Conservation (phyloP, 2,797 vertebrate species). For the Chaenodraco wilsoni region DNA sequence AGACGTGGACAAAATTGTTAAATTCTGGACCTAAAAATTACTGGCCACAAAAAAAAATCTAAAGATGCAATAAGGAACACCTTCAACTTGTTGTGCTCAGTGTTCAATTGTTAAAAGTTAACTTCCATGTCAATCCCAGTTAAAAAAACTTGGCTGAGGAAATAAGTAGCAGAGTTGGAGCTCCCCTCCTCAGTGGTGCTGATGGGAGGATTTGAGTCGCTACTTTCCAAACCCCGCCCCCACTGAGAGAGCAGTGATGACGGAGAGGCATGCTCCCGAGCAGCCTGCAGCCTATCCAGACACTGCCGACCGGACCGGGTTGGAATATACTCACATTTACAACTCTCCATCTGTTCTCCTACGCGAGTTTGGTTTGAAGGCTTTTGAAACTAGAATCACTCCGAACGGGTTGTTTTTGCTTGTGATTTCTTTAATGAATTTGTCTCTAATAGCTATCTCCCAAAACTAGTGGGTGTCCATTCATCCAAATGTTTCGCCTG, state of each 20-base stretch:
- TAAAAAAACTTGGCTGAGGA: neutral
- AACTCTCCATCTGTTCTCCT: conserved; percentile 57
- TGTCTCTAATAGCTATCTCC: conserved; percentile 30
- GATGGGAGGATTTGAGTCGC: conserved; percentile 70
- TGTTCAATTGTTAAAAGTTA: neutral
- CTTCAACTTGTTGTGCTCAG: neutral
- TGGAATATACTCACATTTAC: conserved; percentile 66
- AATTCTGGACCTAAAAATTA: neutral
- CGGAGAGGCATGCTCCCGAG: conserved; percentile 66
- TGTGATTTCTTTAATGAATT: conserved; percentile 42
- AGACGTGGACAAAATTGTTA: neutral
- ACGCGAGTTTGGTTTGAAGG: conserved; percentile 24
- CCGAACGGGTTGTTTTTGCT: conserved; percentile 9
- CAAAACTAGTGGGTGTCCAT: conserved; percentile 61
- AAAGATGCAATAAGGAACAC: neutral
- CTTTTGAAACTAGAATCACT: conserved; percentile 28
- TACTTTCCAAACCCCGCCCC: conserved; percentile 75
- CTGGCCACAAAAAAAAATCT: neutral
- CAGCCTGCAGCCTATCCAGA: conserved; percentile 69
- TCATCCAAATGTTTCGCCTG: conserved; percentile 56
- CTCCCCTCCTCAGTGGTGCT: conserved; percentile 64
- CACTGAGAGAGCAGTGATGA: conserved; percentile 59
- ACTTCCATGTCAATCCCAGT: neutral
- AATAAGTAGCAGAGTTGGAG: conserved; percentile 29
- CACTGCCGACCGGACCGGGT: conserved; percentile 56